These are phyloP conservation scores for Scolopax mira DNA, from an alignment of 2,113 vertebrate species.

Conservation along the genomic window DNA sequence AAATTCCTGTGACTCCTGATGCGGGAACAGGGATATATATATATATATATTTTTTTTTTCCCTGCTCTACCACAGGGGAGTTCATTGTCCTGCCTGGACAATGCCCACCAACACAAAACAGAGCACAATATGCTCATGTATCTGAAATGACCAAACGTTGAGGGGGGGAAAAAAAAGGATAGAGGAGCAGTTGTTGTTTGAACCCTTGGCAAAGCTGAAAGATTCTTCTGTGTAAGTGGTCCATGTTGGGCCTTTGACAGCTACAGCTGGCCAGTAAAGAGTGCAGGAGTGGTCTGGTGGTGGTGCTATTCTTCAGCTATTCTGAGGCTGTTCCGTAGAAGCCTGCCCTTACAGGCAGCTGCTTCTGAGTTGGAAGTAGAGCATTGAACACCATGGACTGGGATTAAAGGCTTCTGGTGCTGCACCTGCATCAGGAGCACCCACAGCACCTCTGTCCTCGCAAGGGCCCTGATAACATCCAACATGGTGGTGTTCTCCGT, in stretches of 20 bases:
- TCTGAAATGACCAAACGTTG: neutral
- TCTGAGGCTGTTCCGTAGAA: neutral
- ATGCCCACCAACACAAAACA: too few species aligned
- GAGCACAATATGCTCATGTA: fast-evolving
- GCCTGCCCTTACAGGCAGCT: neutral
- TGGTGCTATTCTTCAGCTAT: neutral
- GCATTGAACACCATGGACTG: neutral
- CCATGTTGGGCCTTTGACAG: neutral
- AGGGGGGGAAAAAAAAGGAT: neutral
- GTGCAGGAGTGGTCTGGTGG: neutral
- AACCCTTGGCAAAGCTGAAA: neutral
- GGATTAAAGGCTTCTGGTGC: neutral
- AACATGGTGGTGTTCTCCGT: fast-evolving
- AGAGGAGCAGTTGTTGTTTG: neutral
- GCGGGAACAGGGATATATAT: neutral
- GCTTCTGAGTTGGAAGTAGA: neutral
- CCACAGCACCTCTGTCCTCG: neutral
- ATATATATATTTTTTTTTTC: too few species aligned
- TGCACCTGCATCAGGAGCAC: neutral
- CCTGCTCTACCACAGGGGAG: fast-evolving
- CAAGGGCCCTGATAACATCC: neutral
- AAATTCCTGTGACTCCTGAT: neutral
- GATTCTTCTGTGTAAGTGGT: neutral
- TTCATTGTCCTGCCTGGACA: neutral
- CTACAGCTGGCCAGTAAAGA: neutral